These are phyloP conservation scores for Hoplodrina blanda DNA, from an alignment of 2,888 invertebrate species.

Conservation along the genomic window DNA sequence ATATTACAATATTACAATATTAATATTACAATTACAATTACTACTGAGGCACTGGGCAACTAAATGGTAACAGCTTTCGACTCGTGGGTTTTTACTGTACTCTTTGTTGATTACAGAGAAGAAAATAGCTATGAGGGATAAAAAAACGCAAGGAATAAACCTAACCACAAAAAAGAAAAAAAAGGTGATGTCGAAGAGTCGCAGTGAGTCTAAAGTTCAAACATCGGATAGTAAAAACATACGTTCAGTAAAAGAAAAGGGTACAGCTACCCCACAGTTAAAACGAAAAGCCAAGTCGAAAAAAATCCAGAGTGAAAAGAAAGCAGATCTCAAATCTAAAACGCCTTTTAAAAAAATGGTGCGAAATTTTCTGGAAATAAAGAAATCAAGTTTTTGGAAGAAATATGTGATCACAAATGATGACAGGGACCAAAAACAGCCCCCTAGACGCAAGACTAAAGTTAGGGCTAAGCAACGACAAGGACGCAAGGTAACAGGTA, in stretches of 20 bases:
- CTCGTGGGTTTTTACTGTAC: no score
- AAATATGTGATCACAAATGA: neutral
- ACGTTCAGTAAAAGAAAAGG: neutral
- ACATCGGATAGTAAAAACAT: neutral
- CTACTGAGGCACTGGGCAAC: no score
- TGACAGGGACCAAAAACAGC: no score
- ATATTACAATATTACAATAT: no score
- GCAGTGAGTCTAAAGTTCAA: neutral
- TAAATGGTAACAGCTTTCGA: no score
- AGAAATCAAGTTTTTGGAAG: neutral
- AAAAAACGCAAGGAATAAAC: constrained; percentile 9
- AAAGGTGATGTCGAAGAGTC: neutral
- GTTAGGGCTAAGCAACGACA: neutral
- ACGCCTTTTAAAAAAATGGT: neutral
- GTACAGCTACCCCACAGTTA: neutral
- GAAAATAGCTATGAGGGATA: neutral
- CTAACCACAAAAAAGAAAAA: constrained; percentile 14
- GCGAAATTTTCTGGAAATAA: neutral
- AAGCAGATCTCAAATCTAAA: neutral
- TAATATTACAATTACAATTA: no score
- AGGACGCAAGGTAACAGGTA: neutral
- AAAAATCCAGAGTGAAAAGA: neutral
- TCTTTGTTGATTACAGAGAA: constrained; percentile 14
- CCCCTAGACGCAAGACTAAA: neutral
- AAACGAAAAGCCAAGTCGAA: neutral